A percentile compares a stretch with the other conserved stretches of the same genome.
Evolutionary conservation across 2,113 vertebrate species (phyloP).

Genomic region (Austrofundulus limnaeus): DNA sequence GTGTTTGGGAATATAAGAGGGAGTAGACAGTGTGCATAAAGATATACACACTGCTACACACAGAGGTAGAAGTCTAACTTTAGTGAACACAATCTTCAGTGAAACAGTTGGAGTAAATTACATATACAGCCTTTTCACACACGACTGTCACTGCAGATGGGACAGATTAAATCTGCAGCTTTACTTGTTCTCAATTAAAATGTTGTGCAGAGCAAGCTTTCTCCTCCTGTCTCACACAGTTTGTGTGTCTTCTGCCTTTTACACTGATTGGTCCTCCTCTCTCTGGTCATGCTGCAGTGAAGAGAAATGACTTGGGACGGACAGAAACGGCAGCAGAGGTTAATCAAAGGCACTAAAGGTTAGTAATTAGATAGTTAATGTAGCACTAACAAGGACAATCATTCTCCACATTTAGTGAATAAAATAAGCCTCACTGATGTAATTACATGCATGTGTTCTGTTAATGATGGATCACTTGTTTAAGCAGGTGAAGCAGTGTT

Average conservation of each 20-base stretch:
- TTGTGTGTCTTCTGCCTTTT: constrained; percentile 11
- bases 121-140: constrained; percentile 44
- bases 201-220: constrained; percentile 23
- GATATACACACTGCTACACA: constrained; percentile 17
- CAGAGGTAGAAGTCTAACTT: constrained; percentile 16
- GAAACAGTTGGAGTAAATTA: constrained; percentile 24
- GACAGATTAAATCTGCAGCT: constrained; percentile 55
- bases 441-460: neutral
- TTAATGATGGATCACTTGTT: neutral
- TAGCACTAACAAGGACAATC: neutral
- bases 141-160: constrained; percentile 24
- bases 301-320: constrained; percentile 1
- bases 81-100: constrained; percentile 26
- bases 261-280: neutral
- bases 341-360: constrained; percentile 2
- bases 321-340: constrained; percentile 2
- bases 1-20: constrained; percentile 31
- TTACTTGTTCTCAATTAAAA: constrained; percentile 60
- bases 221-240: neutral
- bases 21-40: constrained; percentile 15
- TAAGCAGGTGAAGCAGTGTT: neutral
- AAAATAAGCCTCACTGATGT: too few species aligned
- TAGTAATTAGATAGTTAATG: constrained; percentile 1
- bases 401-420: constrained; percentile 1
- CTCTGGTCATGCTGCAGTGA: constrained; percentile 15